Base-by-base conservation (phyloP, 2,797 vertebrate genomes). In the Molothrus aeneus region DNA sequence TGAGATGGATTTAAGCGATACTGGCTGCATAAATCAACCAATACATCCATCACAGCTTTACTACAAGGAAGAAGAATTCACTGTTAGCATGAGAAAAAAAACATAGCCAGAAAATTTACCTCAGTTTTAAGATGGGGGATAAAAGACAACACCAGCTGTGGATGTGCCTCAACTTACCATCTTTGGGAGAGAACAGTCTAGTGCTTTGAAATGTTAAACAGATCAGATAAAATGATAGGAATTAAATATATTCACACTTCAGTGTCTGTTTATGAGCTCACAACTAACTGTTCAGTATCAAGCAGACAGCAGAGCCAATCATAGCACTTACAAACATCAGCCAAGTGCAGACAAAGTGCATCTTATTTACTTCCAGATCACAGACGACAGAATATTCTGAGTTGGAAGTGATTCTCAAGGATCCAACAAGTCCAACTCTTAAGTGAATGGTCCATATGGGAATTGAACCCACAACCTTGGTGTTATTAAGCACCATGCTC, bases 31-130 rank as follows among this genome's bases (percentile, higher is more conserved):
- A 99, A 97, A 60, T 99, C 99, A 36, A 99, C 99, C 97, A 99
- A 97, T 2, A 99, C 94, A 97, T 99, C 99, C 99, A 99, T 99
- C 98, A 99, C 98, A 57, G 99, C 99, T 97, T 99, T 99, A 97
- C 99, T 99, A 97, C 12, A 95, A 91, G 82, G 79, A 75, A 94
- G 70, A 92, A 78, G n/a, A 73, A 71, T 64, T 51, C 61, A 53
- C 2, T 0, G 1, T 96, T 78, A 94, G 86, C 26, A 73, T 26
- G 22, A 74, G 40, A 40, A 78, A 85, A 32, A 47, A 38, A 36
- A 1, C 6, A 36, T 29, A 70, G 38, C 64, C 70, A 63, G 45
- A 80, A 92, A 70, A 68, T 18, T 54, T 79, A 92, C 68, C 34
- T 81, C 43, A 21, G 15, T 79, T 88, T 91, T 89, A 72, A 77